Evolutionary conservation across 2,113 vertebrate genomes (phyloP).

Genomic region (Rhombomys opimus): DNA sequence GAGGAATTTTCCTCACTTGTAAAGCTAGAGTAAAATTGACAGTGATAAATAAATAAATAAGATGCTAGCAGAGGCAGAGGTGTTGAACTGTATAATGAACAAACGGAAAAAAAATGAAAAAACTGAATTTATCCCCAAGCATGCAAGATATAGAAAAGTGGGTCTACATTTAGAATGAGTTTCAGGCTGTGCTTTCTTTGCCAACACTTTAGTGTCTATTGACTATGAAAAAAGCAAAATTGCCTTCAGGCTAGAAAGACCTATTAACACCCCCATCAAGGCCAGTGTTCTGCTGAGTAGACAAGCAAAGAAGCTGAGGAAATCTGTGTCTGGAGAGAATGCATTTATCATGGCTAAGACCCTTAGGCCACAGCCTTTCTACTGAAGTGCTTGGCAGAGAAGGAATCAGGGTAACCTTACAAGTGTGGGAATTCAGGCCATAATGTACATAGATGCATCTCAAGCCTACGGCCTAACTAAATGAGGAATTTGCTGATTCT

Average conservation of each 20-base stretch:
- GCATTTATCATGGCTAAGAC: slow-evolving; percentile 51
- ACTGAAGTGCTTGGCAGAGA: background rate
- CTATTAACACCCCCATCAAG: slow-evolving; percentile 55
- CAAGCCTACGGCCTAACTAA: background rate
- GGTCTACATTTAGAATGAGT: slow-evolving; percentile 17
- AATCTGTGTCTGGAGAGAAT: slow-evolving; percentile 48
- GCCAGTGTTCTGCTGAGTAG: slow-evolving; percentile 39
- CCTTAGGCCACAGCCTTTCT: slow-evolving; percentile 58
- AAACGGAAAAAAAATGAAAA: accelerated
- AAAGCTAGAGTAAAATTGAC: background rate
- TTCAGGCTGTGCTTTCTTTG: slow-evolving; percentile 53
- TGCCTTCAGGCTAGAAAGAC: slow-evolving; percentile 58
- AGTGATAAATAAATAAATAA: background rate
- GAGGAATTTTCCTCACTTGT: background rate
- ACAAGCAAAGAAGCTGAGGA: background rate
- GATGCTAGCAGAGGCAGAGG: background rate
- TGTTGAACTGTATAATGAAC: background rate
- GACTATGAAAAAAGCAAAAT: slow-evolving; percentile 71
- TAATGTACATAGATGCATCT: background rate
- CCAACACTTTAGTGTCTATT: slow-evolving; percentile 58
- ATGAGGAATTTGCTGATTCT: background rate
- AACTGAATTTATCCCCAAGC: background rate
- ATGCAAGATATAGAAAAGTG: background rate
- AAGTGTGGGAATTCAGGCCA: background rate
- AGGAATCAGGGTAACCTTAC: slow-evolving; percentile 7